These are phyloP conservation scores for Scaptodrosophila lebanonensis DNA, from an alignment of 1,140 invertebrate genomes.

Conservation along the genomic window DNA sequence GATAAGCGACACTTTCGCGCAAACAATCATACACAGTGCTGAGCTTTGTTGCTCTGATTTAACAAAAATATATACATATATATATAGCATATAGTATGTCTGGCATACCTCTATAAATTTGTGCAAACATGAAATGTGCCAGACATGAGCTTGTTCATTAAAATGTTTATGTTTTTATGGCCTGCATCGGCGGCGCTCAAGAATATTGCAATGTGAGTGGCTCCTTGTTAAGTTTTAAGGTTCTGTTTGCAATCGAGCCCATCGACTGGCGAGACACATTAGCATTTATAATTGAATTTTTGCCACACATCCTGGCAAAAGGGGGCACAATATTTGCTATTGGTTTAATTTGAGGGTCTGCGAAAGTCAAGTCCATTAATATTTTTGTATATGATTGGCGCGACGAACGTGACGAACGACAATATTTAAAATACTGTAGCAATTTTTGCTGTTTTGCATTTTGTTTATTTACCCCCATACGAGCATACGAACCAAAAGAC, in stretches of 20 bases:
- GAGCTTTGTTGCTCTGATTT: conserved; percentile 9
- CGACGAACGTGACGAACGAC: conserved; percentile 51
- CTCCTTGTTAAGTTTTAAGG: conserved; percentile 6
- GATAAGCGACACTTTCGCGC: no score
- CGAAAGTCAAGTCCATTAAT: no score
- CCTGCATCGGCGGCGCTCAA: no score
- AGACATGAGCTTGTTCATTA: conserved; percentile 38
- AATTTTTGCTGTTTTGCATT: conserved; percentile 31
- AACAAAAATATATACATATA: conserved; percentile 12
- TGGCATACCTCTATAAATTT: conserved; percentile 13
- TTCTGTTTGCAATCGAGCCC: conserved; percentile 6
- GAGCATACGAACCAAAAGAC: conserved; percentile 4
- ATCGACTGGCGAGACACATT: conserved; percentile 22
- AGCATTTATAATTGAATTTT: conserved; percentile 64
- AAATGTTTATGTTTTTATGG: conserved; percentile 47
- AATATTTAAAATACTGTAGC: conserved; percentile 38
- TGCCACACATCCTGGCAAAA: conserved; percentile 35
- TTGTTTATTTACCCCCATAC: conserved; percentile 42
- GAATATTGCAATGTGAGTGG: conserved; percentile 41
- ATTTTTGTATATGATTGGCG: no score
- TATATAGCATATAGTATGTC: conserved; percentile 4
- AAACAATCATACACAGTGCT: conserved; percentile 16
- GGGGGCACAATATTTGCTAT: conserved; percentile 13
- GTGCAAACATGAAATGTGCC: conserved; percentile 9
- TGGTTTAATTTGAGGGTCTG: no score